These are phyloP conservation scores for Porites lutea DNA, from an alignment of 64 coral and sea anemone genomes.

Conservation along the genomic window DNA sequence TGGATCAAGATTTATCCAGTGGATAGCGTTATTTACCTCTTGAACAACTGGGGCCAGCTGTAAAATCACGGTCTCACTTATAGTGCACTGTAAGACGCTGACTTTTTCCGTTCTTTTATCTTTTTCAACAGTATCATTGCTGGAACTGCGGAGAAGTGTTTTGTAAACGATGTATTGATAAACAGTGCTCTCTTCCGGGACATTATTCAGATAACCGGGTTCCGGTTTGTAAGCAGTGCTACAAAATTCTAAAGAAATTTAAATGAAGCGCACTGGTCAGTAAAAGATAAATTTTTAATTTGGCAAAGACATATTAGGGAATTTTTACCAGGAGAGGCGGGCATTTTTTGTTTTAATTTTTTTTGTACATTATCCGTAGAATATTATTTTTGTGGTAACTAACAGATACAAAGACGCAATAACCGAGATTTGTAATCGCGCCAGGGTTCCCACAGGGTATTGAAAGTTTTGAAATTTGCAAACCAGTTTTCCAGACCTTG, in stretches of 20 bases:
- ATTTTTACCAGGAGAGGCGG: background rate
- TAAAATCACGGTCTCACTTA: background rate
- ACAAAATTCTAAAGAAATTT: slow-evolving; percentile 66
- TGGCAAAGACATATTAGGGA: background rate
- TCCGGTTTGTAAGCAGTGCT: slow-evolving; percentile 93
- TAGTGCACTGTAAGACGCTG: too few relatives aligned
- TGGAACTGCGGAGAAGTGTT: slow-evolving; percentile 99
- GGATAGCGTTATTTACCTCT: too few relatives aligned
- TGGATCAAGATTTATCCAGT: too few relatives aligned
- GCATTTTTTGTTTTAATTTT: background rate
- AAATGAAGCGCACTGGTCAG: background rate
- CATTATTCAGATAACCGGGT: slow-evolving; percentile 99
- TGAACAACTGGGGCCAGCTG: too few relatives aligned
- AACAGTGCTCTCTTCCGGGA: slow-evolving; percentile 90
- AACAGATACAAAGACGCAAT: background rate
- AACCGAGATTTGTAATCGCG: background rate
- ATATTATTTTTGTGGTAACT: background rate
- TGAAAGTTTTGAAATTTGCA: too few relatives aligned
- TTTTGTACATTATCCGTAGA: slow-evolving; percentile 1
- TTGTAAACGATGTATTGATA: slow-evolving; percentile 90
- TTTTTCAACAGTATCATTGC: slow-evolving; percentile 83
- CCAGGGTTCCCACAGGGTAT: background rate
- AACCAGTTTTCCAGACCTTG: too few relatives aligned
- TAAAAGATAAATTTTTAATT: background rate
- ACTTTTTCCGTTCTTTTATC: background rate